phyloP scores from a whole-genome alignment of 2,113 vertebrate species.

The Sinosuthora webbiana region DNA sequence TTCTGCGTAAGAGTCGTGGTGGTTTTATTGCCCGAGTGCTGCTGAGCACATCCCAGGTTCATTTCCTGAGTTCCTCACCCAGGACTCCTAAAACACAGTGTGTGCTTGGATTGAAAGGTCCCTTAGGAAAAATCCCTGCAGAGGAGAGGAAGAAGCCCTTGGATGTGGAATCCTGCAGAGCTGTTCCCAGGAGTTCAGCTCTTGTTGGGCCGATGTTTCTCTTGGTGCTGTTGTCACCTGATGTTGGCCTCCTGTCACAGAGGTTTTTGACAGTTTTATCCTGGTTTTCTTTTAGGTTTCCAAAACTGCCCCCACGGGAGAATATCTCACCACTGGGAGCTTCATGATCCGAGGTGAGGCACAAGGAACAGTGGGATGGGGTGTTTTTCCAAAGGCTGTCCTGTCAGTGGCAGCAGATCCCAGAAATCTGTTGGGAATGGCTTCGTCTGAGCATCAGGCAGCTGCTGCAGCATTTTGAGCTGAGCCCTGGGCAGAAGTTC shows the following conservation, averaged over 20 bases:
- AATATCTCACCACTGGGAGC: constrained; percentile 96
- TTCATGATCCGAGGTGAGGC: constrained; percentile 98
- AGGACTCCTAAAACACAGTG: background rate
- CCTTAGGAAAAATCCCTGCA: background rate
- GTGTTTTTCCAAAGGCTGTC: background rate
- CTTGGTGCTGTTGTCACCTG: background rate
- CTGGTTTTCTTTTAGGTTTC: constrained; percentile 79
- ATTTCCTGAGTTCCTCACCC: background rate
- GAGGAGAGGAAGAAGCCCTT: background rate
- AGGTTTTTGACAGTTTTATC: fast-evolving
- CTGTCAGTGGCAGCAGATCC: background rate
- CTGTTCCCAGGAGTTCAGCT: background rate
- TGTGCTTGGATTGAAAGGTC: background rate
- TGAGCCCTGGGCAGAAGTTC: background rate
- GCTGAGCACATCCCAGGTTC: background rate
- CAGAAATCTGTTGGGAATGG: background rate
- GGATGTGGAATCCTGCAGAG: fast-evolving
- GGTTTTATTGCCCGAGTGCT: background rate
- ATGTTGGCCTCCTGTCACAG: background rate
- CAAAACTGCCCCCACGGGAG: constrained; percentile 96
- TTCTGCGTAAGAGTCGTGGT: fast-evolving
- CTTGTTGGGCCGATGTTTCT: background rate
- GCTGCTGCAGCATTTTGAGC: background rate
- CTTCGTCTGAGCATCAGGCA: background rate
- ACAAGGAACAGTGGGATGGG: background rate